These are phyloP conservation scores for Mus spretus DNA, from an alignment of 2,797 vertebrate species.

Conservation along the genomic window DNA sequence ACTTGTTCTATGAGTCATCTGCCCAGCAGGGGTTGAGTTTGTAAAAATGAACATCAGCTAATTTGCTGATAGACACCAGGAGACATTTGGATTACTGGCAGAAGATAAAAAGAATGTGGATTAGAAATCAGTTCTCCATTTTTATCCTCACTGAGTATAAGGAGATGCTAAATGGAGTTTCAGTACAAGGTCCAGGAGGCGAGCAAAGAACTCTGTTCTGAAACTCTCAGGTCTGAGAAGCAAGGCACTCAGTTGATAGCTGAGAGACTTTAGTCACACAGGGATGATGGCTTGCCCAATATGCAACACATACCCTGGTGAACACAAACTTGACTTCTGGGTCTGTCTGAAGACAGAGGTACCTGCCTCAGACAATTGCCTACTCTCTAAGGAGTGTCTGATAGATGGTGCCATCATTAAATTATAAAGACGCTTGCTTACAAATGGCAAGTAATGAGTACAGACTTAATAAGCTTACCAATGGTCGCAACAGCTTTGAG, in stretches of 20 bases:
- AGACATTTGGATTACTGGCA: not conserved
- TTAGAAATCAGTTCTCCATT: not conserved
- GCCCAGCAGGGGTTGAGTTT: not conserved
- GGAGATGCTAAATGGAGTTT: not conserved
- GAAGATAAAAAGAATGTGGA: not conserved
- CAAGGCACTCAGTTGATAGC: not conserved
- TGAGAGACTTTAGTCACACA: not conserved
- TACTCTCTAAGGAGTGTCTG: not conserved
- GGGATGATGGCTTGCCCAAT: not conserved
- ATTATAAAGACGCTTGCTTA: slow-evolving; percentile 16
- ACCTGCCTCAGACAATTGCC: not conserved
- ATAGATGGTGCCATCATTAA: not conserved
- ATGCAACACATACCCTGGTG: not conserved
- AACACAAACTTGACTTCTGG: not conserved
- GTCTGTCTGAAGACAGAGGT: not conserved
- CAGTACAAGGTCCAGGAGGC: not conserved
- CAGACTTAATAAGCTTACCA: slow-evolving; percentile 11
- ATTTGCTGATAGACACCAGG: not conserved
- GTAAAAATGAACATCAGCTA: not conserved
- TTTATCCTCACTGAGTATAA: not conserved
- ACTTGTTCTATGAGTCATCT: not conserved
- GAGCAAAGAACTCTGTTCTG: not conserved
- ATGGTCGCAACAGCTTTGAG: not conserved
- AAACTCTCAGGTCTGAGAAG: not conserved
- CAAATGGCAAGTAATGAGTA: slow-evolving; percentile 4